Evolutionary conservation across 2,888 invertebrate genomes (phyloP), one percentile per base, ranked within the genome.

Genomic region (Plagodis pulveraria): DNA sequence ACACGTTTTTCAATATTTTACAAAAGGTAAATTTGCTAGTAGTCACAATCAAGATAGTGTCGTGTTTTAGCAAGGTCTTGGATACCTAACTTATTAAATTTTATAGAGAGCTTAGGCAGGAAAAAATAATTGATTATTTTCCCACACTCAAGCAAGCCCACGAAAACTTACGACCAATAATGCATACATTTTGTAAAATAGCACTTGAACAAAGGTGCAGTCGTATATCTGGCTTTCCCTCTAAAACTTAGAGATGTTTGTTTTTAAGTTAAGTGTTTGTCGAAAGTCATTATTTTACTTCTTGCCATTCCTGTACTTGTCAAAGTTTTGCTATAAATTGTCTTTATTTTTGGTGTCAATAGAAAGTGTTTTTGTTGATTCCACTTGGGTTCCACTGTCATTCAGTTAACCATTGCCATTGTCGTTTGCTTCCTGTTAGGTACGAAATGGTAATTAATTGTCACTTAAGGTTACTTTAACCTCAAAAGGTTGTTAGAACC

Each of bases 271-370:
- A 58, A 67, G 62, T 75, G 71, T 77, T 78, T 77, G 70, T 77
- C 78, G 76, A 78, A 76, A 83, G 81, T 86, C 86, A 86, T 84
- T 84, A 84, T 83, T 75, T 77, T 75, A 77, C 79, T 77, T 75
- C 77, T 80, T 78, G 75, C 76, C 77, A 78, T 76, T 80, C 77
- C 71, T 72, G 76, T 74, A 74, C 74, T 71, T 83, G 80, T 81
- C 74, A 72, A 71, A 62, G 75, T 86, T 86, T 83, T 83, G 72
- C 72, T 58, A 50, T 52, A 32, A 48, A 69, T 74, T 71, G 70
- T 68, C 68, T 10, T 22, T 51, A 58, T 56, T 56, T 48, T 36
- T 52, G 51, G 47, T 58, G 50, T 66, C 71, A 69, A 70, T 81
- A 85, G 88, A 88, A 89, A 87, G 89, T 81, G 46, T 38, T 44